A percentile compares a stretch with the other conserved stretches of the same genome.
These are phyloP conservation scores for Lapara coniferarum DNA, from an alignment of 2,888 invertebrate species.

Conservation along the genomic window DNA sequence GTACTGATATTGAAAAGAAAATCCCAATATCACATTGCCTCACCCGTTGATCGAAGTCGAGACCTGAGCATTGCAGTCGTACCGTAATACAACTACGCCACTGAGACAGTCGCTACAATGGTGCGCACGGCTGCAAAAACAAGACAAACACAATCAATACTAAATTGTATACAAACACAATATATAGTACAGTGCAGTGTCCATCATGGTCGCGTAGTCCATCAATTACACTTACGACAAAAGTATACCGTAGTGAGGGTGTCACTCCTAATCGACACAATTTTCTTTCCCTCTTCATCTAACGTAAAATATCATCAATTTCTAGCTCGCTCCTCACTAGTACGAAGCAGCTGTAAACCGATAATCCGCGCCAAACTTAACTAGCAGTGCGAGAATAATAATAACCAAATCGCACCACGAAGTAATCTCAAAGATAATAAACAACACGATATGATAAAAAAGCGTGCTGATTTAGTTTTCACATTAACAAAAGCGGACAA, in stretches of 20 bases:
- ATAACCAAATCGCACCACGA: slow-evolving; percentile 18
- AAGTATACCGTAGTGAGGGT: background rate
- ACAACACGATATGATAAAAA: slow-evolving; percentile 47
- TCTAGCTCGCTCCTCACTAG: background rate
- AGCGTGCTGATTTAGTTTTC: slow-evolving; percentile 71
- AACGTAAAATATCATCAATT: background rate
- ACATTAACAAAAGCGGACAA: slow-evolving; percentile 79
- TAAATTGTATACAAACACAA: background rate
- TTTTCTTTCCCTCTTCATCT: background rate
- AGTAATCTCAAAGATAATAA: slow-evolving; percentile 38
- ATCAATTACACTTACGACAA: slow-evolving; percentile 15
- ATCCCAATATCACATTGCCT: too few relatives aligned
- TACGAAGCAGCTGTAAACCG: background rate
- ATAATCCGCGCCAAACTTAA: background rate
- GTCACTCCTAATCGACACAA: slow-evolving; percentile 11
- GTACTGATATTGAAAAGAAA: too few relatives aligned
- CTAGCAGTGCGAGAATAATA: slow-evolving; percentile 1
- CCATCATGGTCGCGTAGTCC: background rate
- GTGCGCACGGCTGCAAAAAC: background rate
- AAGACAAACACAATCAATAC: slow-evolving; percentile 1
- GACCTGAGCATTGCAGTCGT: too few relatives aligned
- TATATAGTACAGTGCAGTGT: background rate
- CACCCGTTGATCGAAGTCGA: too few relatives aligned
- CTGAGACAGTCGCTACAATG: background rate
- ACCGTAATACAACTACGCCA: too few relatives aligned